Evolutionary conservation across 1,140 invertebrate species (phyloP), one percentile per base, ranked within the genome.

Genomic region (Hylaeus anthracinus): DNA sequence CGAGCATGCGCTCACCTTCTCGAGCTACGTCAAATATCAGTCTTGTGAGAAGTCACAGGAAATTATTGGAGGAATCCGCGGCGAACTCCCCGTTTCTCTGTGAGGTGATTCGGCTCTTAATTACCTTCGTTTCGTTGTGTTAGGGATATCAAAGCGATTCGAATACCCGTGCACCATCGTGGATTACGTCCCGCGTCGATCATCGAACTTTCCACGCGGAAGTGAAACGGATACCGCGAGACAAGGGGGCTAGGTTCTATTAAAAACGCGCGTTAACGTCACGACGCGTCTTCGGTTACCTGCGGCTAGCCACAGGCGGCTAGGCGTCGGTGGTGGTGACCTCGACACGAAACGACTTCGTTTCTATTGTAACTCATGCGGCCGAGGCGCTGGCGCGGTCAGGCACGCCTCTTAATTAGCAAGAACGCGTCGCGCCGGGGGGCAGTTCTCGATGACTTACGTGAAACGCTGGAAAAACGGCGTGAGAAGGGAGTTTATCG

Each of bases 181-280:
- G 70, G 77, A 73, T 73, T 58, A 79, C 61, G 64, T 73, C 60
- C 51, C 71, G 58, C 71, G 77, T 79, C 77, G 77, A 79, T 79
- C 77, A 79, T 79, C 74, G 73, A 81, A 81, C 79, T 81, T 81
- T 81, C 79, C 74, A 81, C 79, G 73, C 79, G 79, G 79, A 81
- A 81, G 79, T 69, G 73, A 81, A 81, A 63, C 65, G 48, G 58
- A 70, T 65, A 79, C 70, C 71, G 70, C 14, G 58, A 1, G 45
- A 1, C n/a, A 2, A 41, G 37, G 39, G 5, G 2, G n/a, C 5
- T 5, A 4, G 53, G 48, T 77, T 26, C 66, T 66, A 70, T 66
- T 65, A 82, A 82, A 82, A 79, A 79, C 72, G 5, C 48, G 51
- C 61, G 51, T 78, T 71, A 79, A 71, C 74, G 75, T 79, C 75